Evolutionary conservation across 2,888 invertebrate species (phyloP).

Genomic region (Callimorpha dominula): DNA sequence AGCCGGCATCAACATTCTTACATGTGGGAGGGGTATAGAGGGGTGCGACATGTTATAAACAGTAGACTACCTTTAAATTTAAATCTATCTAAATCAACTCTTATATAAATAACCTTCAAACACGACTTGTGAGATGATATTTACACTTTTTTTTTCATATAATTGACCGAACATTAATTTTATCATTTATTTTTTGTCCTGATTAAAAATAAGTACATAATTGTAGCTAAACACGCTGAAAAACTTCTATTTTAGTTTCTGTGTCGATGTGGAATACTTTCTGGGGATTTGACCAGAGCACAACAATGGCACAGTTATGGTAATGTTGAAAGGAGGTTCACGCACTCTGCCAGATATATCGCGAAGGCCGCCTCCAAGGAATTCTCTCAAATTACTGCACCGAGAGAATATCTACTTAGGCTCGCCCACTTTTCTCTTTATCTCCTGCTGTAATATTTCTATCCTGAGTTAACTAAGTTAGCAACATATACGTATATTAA

Average conservation of each 20-base stretch:
- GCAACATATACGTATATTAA: constrained; percentile 21
- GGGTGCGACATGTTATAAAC: too few species aligned
- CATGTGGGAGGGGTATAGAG: too few species aligned
- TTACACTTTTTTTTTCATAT: background rate
- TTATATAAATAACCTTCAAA: too few species aligned
- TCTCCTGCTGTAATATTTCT: constrained; percentile 48
- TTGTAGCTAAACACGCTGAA: background rate
- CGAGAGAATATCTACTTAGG: constrained; percentile 42
- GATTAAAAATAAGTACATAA: too few species aligned
- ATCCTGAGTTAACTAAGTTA: constrained; percentile 37
- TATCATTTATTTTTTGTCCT: background rate
- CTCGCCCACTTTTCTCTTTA: constrained; percentile 46
- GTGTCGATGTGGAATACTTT: constrained; percentile 27
- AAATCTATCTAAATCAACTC: too few species aligned
- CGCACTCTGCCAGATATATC: constrained; percentile 46
- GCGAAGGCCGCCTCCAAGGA: constrained; percentile 45
- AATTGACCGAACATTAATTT: background rate
- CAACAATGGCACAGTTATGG: constrained; percentile 41
- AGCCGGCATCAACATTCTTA: too few species aligned
- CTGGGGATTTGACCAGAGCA: constrained; percentile 41
- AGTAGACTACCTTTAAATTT: too few species aligned
- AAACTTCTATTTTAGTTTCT: constrained; percentile 33
- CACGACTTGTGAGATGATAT: background rate
- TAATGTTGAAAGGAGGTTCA: constrained; percentile 41
- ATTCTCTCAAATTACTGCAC: constrained; percentile 49